Percentiles rank a stretch among this genome's conserved stretches.
Evolutionary conservation across 2,113 vertebrate species (phyloP).

Genomic region (Paracanthobrama guichenoti): DNA sequence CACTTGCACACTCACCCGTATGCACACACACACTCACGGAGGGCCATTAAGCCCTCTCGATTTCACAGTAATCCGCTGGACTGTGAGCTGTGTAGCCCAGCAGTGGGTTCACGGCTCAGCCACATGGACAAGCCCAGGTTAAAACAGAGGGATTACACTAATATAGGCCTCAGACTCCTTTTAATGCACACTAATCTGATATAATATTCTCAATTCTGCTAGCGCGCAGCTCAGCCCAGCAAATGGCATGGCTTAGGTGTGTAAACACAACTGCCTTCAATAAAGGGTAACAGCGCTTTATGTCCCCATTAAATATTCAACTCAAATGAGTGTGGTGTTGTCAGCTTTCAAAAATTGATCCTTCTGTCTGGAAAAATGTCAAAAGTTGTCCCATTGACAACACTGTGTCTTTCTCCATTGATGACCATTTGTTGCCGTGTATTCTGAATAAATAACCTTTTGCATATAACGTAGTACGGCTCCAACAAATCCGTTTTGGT

Average conservation of each 20-base stretch:
- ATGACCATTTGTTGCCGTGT: background rate
- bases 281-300: constrained; percentile 14
- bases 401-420: background rate
- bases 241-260: constrained; percentile 50
- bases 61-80: constrained; percentile 58
- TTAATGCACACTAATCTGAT: constrained; percentile 66
- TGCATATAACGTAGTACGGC: background rate
- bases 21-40: constrained; percentile 30
- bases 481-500: background rate
- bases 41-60: constrained; percentile 51
- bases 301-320: constrained; percentile 7
- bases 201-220: constrained; percentile 61
- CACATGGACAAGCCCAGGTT: constrained; percentile 43
- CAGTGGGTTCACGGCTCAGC: constrained; percentile 35
- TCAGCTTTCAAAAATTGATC: constrained; percentile 1
- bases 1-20: constrained; percentile 17
- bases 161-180: constrained; percentile 58
- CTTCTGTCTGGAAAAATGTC: background rate
- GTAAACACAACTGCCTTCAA: constrained; percentile 48
- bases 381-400: background rate
- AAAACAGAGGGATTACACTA: constrained; percentile 64
- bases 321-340: constrained; percentile 1
- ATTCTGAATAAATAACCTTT: background rate
- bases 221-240: constrained; percentile 35
- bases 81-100: constrained; percentile 39